These are phyloP conservation scores for Spatulosminthurus flaviceps DNA, from an alignment of 2,888 invertebrate species.

Conservation along the genomic window DNA sequence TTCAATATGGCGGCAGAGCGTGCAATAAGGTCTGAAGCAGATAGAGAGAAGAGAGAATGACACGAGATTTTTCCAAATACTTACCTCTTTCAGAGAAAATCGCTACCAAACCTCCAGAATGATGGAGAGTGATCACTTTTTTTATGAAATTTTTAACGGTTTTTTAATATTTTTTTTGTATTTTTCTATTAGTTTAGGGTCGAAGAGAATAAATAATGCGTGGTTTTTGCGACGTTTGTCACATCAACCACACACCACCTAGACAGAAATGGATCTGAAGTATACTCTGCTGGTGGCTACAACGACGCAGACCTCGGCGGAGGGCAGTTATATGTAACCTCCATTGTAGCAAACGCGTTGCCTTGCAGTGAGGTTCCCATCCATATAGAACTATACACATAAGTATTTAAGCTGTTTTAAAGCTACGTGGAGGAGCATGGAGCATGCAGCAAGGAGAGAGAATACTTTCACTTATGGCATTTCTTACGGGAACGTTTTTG, in stretches of 20 bases:
- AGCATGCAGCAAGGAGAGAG: too few species aligned
- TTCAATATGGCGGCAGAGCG: not conserved
- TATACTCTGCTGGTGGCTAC: not conserved
- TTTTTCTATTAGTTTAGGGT: conserved; percentile 58
- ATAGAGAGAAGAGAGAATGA: not conserved
- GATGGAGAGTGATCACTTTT: conserved; percentile 46
- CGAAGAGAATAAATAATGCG: conserved; percentile 59
- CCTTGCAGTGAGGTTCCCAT: too few species aligned
- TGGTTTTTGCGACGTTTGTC: conserved; percentile 59
- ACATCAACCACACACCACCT: conserved; percentile 59
- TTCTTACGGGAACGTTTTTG: too few species aligned
- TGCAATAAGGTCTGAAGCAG: not conserved
- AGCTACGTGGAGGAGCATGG: too few species aligned
- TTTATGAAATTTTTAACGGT: conserved; percentile 53
- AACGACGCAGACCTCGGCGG: not conserved
- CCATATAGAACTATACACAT: too few species aligned
- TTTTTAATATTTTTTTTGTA: conserved; percentile 59
- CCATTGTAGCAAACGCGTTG: too few species aligned
- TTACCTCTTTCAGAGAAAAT: conserved; percentile 39
- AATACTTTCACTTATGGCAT: too few species aligned
- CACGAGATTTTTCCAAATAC: not conserved
- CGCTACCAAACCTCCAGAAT: conserved; percentile 57
- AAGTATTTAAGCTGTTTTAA: too few species aligned
- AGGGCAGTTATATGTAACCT: too few species aligned
- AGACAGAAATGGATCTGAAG: conserved; percentile 58